phyloP scores from a whole-genome alignment of 2,888 invertebrate genomes.

The Reticulitermes lucifugus region DNA sequence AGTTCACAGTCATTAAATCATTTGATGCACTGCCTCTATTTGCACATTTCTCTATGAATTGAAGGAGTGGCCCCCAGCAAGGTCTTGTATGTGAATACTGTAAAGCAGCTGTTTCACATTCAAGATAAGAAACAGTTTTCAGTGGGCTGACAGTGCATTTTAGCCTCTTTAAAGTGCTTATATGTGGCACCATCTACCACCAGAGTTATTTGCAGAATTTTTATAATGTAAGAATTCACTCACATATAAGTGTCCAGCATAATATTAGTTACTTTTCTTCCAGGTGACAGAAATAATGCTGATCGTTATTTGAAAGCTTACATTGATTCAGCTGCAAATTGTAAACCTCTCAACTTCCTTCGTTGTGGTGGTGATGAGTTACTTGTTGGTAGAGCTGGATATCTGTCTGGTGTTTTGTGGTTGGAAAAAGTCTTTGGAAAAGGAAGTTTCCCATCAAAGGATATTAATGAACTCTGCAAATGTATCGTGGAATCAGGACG shows the following conservation, averaged over 20 bases:
- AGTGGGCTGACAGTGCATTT: too few species aligned
- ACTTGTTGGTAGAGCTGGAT: conserved; percentile 88
- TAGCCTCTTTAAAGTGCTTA: too few species aligned
- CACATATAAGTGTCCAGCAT: not conserved
- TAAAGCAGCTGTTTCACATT: too few species aligned
- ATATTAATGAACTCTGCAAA: conserved; percentile 71
- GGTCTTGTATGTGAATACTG: too few species aligned
- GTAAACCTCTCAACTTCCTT: conserved; percentile 69
- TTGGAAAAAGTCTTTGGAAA: conserved; percentile 70
- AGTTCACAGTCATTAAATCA: too few species aligned
- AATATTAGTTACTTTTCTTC: conserved; percentile 32
- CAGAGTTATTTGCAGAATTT: too few species aligned
- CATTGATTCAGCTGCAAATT: conserved; percentile 62
- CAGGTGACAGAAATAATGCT: conserved; percentile 60
- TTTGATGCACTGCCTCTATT: too few species aligned
- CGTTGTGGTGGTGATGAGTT: conserved; percentile 84
- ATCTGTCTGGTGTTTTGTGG: conserved; percentile 82
- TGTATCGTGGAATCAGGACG: conserved; percentile 78
- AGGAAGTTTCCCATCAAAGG: conserved; percentile 36
- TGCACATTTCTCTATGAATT: too few species aligned
- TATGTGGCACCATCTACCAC: too few species aligned
- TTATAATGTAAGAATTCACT: conserved; percentile 51
- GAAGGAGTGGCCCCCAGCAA: too few species aligned
- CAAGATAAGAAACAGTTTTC: too few species aligned
- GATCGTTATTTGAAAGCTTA: conserved; percentile 62